Base-by-base conservation (phyloP, 2,113 vertebrate genomes). In the Phyllopteryx taeniolatus region DNA sequence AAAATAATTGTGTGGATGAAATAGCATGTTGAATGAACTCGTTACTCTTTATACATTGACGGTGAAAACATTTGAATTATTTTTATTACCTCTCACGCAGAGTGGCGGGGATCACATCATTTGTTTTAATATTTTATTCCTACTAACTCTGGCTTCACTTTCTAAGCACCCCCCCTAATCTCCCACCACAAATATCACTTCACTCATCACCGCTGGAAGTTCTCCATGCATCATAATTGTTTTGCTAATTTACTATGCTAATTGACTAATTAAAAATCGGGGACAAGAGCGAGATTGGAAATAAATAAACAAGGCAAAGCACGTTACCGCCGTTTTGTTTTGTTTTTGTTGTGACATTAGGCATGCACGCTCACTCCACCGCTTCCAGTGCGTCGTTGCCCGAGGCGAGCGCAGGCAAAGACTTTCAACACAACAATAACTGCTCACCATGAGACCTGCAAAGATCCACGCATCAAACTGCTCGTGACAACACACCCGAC, bases 181-280 rank as follows among this genome's bases (percentile, higher is more conserved):
- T 78, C 63, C 47, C 35, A 49, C 70, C 39, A 66, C 44, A 14
- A 27, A 47, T 47, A 47, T 68, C 53, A 42, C 65, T 79, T 73
- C 83, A 68, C 80, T 79, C 59, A 39, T 71, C 76, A 80, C 82
- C 79, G 13, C 86, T 93, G 93, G 92, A 93, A 91, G 85, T 92
- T 92, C 88, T 91, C 93, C 93, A 94, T 92, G 91, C 91, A 92
- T 94, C 91, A 93, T 92, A 93, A 94, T 94, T 88, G 87, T 92
- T 92, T 91, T 74, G 86, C 90, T 93, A 92, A 93, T 94, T 93
- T 91, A 86, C 90, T 94, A 93, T 93, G 92, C 91, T 93, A 93
- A 93, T 93, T 91, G 91, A 90, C 90, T 92, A 92, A 93, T 93
- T 93, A 92, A 86, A 69, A 56, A 57, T 35, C 15, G 81, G 86